A percentile compares a stretch with the other conserved stretches of the same genome.
phyloP scores from a whole-genome alignment of 2,888 invertebrate species.

The Aporophyla nigra region DNA sequence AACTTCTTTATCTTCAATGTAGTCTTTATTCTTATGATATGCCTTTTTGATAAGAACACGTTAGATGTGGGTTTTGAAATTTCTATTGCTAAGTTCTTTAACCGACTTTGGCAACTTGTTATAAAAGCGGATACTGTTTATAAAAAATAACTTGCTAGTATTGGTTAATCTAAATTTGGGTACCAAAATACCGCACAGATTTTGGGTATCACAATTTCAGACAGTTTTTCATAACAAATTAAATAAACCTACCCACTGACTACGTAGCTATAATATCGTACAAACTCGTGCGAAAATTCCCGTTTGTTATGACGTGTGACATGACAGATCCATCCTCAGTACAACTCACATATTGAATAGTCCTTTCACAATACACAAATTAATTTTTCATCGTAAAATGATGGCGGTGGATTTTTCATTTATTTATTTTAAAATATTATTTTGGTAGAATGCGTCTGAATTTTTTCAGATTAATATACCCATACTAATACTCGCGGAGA shows the following conservation, averaged over 20 bases:
- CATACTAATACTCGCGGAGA: no score
- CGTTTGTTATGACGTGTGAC: conserved; percentile 74
- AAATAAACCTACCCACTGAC: conserved; percentile 44
- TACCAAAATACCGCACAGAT: not conserved
- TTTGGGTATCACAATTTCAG: no score
- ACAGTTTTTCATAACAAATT: conserved; percentile 46
- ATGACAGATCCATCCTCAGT: conserved; percentile 76
- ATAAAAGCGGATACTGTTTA: no score
- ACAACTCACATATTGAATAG: conserved; percentile 72
- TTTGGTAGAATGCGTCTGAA: not conserved
- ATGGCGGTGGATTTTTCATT: not conserved
- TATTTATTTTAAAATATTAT: not conserved
- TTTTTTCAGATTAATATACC: not conserved
- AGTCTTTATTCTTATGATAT: no score
- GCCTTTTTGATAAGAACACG: no score
- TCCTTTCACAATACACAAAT: conserved; percentile 24
- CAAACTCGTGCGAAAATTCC: conserved; percentile 33
- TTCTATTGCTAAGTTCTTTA: no score
- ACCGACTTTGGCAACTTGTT: no score
- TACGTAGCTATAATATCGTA: conserved; percentile 45
- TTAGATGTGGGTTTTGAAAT: no score
- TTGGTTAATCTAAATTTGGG: no score
- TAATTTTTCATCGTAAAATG: conserved; percentile 25
- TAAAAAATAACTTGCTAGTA: no score
- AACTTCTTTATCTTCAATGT: no score